Conservation (phyloP, 2,797 vertebrate species). For the Setipinna tenuifilis region DNA sequence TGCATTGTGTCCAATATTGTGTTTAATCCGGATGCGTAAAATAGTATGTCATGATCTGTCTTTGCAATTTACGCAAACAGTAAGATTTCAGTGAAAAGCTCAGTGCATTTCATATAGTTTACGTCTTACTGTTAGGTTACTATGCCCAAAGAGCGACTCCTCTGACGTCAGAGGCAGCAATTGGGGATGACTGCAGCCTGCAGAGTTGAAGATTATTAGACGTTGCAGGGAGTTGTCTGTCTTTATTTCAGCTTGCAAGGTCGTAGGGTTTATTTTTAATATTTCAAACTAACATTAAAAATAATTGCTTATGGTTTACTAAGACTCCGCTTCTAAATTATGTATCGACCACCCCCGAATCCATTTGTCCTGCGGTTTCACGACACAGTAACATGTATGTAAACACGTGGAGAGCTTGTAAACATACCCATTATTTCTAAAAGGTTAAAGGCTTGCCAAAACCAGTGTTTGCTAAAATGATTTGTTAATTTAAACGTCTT, state of each 20-base stretch:
- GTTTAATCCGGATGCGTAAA: neutral
- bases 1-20: neutral
- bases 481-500: neutral
- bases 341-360: neutral
- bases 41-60: neutral
- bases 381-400: neutral
- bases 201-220: too few relatives aligned
- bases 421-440: neutral
- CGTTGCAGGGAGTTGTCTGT: too few relatives aligned
- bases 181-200: neutral
- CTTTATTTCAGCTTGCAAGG: too few relatives aligned
- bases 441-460: neutral
- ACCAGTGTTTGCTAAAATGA: too few relatives aligned
- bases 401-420: neutral
- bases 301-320: neutral
- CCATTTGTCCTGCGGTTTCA: neutral
- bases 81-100: neutral
- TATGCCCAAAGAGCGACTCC: neutral
- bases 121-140: too few relatives aligned
- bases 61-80: neutral
- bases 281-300: neutral
- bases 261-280: neutral
- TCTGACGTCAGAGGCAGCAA: conserved; percentile 6
- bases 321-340: neutral
- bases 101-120: neutral